phyloP scores from a whole-genome alignment of 2,797 vertebrate genomes.

The Hippocampus kuda region DNA sequence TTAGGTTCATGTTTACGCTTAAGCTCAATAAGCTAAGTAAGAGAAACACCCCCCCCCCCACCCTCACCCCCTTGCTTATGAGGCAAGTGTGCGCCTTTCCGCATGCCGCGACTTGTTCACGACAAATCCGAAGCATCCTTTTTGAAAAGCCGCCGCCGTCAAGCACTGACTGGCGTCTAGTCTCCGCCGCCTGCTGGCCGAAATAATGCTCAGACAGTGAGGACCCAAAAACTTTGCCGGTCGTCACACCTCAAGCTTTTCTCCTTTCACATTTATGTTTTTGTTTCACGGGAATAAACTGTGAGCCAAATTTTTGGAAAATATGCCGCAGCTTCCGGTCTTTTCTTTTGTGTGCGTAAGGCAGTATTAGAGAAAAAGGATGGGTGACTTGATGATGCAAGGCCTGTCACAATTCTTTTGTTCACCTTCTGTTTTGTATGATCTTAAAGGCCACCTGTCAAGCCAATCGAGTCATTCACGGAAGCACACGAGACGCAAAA shows the following conservation, averaged over 20 bases:
- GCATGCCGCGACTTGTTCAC: not conserved
- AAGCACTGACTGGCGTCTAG: not conserved
- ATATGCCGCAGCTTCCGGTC: no score
- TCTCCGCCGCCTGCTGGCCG: not conserved
- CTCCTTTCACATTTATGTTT: not conserved
- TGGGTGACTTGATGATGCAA: no score
- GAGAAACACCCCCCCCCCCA: not conserved
- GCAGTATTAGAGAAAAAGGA: no score
- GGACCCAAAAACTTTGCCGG: not conserved
- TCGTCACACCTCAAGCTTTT: not conserved
- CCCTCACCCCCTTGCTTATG: not conserved
- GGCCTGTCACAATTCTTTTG: no score
- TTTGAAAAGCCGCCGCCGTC: not conserved
- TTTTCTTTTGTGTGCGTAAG: no score
- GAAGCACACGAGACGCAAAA: no score
- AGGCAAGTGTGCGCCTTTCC: not conserved
- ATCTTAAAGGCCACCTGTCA: constrained; percentile 8
- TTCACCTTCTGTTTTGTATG: no score
- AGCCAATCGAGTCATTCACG: constrained; percentile 39
- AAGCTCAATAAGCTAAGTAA: not conserved
- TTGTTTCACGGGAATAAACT: not conserved
- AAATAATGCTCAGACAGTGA: not conserved
- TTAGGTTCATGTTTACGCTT: not conserved
- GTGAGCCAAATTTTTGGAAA: not conserved
- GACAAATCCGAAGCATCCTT: not conserved